Evolutionary conservation across 2,113 vertebrate genomes (phyloP), one percentile per base, ranked within the genome.

Genomic region (Hemibagrus wyckioides): DNA sequence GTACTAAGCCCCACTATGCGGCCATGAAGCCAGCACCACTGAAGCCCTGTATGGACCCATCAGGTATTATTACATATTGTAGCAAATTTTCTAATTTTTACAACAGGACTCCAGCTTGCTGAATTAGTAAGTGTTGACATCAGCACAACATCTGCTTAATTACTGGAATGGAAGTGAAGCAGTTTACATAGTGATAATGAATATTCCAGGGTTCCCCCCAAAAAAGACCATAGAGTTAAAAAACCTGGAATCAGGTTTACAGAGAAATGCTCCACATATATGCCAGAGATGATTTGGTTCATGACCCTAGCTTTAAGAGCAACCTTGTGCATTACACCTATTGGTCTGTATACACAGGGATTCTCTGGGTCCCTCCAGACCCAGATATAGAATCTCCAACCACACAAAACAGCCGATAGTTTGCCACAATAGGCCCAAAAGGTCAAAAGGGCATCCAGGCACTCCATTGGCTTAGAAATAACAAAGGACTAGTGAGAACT

Each of bases 401-500:
- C 36, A 86, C 85, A 84, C n/a, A 81, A 75, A 57, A 67, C 48
- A 50, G 9, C 8, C 39, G 21, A 23, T 44, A 39, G 4, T 41
- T 89, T 86, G 75, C 48, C 57, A 86, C 69, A 67, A 82, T 30
- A 30, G 65, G 28, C 19, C 41, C 39, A 10, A 44, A 15, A 83
- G 50, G 85, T 83, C 83, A 48, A 84, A 81, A 81, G 85, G 82
- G 76, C 85, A 76, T 21, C 36, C 19, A 61, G 44, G 44, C 77
- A 57, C 67, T 50, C 14, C 1, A 11, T 80, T 75, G 61, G 82
- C 76, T 85, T 85, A 67, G 23, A 67, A 83, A 84, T n/a, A 76
- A 89, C 93, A 95, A 93, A 94, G 92, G 23, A 83, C 91, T 30
- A 28, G 13, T 30, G 44, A 87, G 48, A 75, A 73, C 67, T 61